These are phyloP conservation scores for Drosophila sproati DNA, from an alignment of 1,140 invertebrate genomes.

Conservation along the genomic window DNA sequence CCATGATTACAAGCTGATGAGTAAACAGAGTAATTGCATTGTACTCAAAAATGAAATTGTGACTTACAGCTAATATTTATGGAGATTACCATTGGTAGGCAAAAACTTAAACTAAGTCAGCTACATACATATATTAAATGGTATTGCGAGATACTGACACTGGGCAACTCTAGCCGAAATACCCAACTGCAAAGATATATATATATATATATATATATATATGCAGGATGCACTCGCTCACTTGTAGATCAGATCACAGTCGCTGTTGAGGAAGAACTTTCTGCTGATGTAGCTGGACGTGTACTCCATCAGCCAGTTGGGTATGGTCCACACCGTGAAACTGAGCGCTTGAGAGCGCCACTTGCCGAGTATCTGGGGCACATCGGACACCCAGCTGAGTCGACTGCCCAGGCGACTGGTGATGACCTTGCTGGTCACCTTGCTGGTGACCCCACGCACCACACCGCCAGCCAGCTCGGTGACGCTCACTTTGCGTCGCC, in stretches of 20 bases:
- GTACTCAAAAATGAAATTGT: too few species aligned
- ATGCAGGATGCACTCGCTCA: conserved; percentile 22
- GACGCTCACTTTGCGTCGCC: conserved; percentile 55
- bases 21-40: too few species aligned
- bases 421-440: conserved; percentile 63
- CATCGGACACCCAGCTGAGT: conserved; percentile 59
- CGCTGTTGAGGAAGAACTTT: conserved; percentile 73
- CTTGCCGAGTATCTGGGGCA: conserved; percentile 55
- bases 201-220: too few species aligned
- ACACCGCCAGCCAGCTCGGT: conserved; percentile 55
- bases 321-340: conserved; percentile 78
- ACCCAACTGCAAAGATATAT: too few species aligned
- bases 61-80: too few species aligned
- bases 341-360: conserved; percentile 59
- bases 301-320: conserved; percentile 68
- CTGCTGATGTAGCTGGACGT: conserved; percentile 72
- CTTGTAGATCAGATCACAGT: conserved; percentile 84
- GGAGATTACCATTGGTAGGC: too few species aligned
- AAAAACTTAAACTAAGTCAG: too few species aligned
- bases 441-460: conserved; percentile 62
- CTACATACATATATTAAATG: too few species aligned
- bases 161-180: too few species aligned
- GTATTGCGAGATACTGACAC: too few species aligned
- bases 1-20: not conserved
- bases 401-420: conserved; percentile 58